These are phyloP conservation scores for Frankliniella intonsa DNA, from an alignment of 2,888 invertebrate genomes.

Conservation along the genomic window DNA sequence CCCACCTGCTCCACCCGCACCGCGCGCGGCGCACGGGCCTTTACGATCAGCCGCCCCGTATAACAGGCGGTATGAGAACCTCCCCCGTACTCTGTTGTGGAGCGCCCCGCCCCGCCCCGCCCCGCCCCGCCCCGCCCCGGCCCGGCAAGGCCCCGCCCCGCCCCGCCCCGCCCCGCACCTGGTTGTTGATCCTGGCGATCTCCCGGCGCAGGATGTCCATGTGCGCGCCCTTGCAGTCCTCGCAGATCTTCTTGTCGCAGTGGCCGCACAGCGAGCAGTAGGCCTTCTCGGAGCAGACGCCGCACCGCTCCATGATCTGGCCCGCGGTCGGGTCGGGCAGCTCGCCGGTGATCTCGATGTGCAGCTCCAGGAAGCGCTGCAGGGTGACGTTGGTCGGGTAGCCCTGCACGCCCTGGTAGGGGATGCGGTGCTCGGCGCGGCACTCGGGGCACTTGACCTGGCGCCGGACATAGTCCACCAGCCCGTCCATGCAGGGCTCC, in stretches of 20 bases:
- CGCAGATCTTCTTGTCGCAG: conserved; percentile 95
- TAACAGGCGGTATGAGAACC: too few species aligned
- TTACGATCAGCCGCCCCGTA: background rate
- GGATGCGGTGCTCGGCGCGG: conserved; percentile 92
- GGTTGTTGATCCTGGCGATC: conserved; percentile 82
- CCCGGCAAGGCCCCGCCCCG: too few species aligned
- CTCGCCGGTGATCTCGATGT: conserved; percentile 88
- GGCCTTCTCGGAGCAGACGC: conserved; percentile 88
- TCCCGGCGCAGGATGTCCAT: conserved; percentile 92
- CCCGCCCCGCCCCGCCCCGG: too few species aligned
- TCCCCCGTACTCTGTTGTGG: too few species aligned
- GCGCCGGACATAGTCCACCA: conserved; percentile 89
- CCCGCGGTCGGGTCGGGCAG: conserved; percentile 86
- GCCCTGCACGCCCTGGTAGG: conserved; percentile 89
- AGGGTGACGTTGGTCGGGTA: conserved; percentile 96
- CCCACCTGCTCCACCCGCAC: too few species aligned
- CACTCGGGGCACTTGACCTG: conserved; percentile 99
- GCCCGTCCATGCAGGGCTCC: conserved; percentile 97
- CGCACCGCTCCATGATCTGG: conserved; percentile 88
- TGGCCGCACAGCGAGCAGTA: conserved; percentile 86
- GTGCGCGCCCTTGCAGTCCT: conserved; percentile 93
- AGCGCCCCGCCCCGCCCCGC: too few species aligned
- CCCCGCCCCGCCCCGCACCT: conserved; percentile 53
- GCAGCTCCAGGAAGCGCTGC: conserved; percentile 88
- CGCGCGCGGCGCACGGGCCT: background rate